Evolutionary conservation across 1,140 invertebrate genomes (phyloP).

Genomic region (Drosophila equinoxialis): DNA sequence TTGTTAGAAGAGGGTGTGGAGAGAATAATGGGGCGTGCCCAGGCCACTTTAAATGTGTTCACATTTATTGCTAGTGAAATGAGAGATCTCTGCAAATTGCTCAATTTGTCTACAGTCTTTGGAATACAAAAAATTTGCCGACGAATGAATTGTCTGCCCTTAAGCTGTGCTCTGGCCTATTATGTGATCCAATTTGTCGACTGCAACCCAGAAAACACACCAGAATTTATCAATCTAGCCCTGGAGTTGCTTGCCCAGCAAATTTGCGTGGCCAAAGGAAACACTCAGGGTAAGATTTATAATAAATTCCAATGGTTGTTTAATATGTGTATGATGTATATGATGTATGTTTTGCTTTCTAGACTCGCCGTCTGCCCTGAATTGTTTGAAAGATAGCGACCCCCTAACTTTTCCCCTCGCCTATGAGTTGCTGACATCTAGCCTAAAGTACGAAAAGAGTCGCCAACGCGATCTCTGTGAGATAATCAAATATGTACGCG

Average conservation of each 20-base stretch:
- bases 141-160: conserved; percentile 58
- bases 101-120: conserved; percentile 56
- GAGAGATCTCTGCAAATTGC: conserved; percentile 51
- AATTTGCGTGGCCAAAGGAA: conserved; percentile 52
- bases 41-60: conserved; percentile 63
- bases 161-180: conserved; percentile 73
- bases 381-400: conserved; percentile 59
- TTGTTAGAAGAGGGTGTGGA: conserved; percentile 67
- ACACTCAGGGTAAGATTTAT: conserved; percentile 39
- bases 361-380: conserved; percentile 48
- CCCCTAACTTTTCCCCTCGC: conserved; percentile 69
- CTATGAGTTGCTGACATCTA: conserved; percentile 64
- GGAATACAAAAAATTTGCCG: conserved; percentile 65
- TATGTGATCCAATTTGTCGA: conserved; percentile 61
- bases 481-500: conserved; percentile 63
- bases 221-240: conserved; percentile 65
- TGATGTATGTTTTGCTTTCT: not conserved
- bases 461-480: conserved; percentile 56
- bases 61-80: conserved; percentile 65
- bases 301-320: not conserved
- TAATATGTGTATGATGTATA: not conserved
- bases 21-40: conserved; percentile 58
- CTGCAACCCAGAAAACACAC: conserved; percentile 52
- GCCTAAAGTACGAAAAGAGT: conserved; percentile 39
- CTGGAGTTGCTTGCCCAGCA: conserved; percentile 74